Percentiles rank a stretch among this genome's conserved stretches.
Evolutionary conservation across 2,113 vertebrate species (phyloP).

Genomic region (Notechis scutatus): DNA sequence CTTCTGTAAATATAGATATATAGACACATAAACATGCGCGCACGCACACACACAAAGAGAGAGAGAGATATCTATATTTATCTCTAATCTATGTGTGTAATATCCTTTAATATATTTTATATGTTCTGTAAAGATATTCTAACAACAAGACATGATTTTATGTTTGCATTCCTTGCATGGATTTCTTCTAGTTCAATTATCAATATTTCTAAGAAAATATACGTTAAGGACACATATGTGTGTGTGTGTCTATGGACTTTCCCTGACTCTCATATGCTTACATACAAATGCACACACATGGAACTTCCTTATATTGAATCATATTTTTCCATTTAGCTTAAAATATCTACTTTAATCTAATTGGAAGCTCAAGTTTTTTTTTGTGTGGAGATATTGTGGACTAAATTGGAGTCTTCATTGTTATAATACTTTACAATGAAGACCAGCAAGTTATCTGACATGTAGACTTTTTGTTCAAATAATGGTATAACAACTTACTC

Average conservation of each 20-base stretch:
- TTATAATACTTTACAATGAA: background rate
- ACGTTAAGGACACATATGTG: background rate
- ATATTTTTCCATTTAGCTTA: background rate
- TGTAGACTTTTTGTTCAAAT: background rate
- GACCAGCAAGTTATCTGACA: background rate
- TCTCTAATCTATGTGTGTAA: background rate
- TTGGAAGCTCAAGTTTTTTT: background rate
- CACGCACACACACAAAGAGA: too few species aligned
- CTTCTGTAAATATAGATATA: background rate
- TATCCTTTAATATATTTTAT: background rate
- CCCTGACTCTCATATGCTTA: background rate
- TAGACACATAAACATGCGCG: background rate
- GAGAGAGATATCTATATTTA: too few species aligned
- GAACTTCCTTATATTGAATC: background rate
- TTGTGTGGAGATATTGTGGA: background rate
- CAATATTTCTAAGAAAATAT: background rate
- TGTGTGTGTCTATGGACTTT: background rate
- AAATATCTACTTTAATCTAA: background rate
- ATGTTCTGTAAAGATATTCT: background rate
- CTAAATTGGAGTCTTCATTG: background rate
- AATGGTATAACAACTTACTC: background rate
- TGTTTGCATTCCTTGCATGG: background rate
- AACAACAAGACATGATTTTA: background rate
- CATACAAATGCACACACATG: background rate
- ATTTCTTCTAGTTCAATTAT: background rate